Conservation (phyloP, 2,797 vertebrate species). For the Smutsia gigantea region DNA sequence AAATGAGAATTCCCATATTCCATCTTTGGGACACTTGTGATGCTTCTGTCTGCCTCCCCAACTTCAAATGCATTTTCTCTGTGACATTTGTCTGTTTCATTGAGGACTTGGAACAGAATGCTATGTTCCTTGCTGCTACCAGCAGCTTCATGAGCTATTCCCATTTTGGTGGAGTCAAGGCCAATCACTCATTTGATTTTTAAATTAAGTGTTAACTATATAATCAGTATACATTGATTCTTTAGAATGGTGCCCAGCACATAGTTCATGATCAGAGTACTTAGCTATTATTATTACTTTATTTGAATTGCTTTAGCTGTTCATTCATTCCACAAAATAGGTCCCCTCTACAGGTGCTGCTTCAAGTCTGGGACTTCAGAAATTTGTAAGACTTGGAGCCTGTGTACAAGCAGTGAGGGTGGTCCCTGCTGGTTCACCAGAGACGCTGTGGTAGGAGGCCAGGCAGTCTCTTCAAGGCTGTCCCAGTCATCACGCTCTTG, state of each 20-base stretch:
- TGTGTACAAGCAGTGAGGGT: not conserved
- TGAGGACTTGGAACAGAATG: not conserved
- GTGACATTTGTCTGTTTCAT: not conserved
- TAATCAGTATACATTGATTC: not conserved
- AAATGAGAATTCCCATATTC: not conserved
- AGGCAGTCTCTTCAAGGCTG: not conserved
- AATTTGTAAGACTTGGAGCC: not conserved
- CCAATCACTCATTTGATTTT: not conserved
- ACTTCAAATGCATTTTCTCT: not conserved
- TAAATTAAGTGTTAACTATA: constrained; percentile 13
- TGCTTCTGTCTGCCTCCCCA: not conserved
- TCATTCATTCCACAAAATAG: not conserved
- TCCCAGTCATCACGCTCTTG: not conserved
- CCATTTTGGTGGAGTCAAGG: not conserved
- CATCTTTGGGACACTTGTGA: not conserved
- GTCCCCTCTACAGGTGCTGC: not conserved
- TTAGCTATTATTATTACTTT: not conserved
- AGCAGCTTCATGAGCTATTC: not conserved
- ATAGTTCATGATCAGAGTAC: not conserved
- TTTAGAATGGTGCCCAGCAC: not conserved
- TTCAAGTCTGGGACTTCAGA: not conserved
- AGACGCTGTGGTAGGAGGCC: not conserved
- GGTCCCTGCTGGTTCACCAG: not conserved
- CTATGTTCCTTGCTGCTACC: not conserved
- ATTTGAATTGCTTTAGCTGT: not conserved